Percentiles rank a stretch among this genome's conserved stretches.
phyloP scores from a whole-genome alignment of 2,113 vertebrate species.

The Guaruba guarouba region DNA sequence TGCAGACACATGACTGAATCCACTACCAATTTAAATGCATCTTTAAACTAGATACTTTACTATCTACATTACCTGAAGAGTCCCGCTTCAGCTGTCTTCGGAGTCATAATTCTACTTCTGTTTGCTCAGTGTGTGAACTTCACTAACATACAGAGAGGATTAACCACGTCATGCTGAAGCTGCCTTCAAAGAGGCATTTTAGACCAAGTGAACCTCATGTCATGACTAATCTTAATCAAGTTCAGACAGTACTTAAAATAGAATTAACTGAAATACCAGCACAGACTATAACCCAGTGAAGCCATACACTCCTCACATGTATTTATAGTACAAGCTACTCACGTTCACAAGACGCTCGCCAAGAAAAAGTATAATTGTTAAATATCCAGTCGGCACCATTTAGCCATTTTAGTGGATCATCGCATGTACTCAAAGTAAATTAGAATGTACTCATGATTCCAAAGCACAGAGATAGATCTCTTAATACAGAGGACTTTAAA shows the following conservation, averaged over 20 bases:
- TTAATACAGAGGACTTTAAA: background rate
- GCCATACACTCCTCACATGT: background rate
- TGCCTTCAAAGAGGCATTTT: background rate
- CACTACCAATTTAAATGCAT: background rate
- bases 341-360: background rate
- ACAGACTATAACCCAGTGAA: background rate
- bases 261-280: conserved; percentile 25
- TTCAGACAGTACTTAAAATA: conserved; percentile 43
- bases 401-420: background rate
- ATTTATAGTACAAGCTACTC: background rate
- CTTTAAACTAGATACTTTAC: background rate
- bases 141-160: background rate
- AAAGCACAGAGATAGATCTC: background rate
- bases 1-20: background rate
- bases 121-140: background rate
- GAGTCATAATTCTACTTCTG: background rate
- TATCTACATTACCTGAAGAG: background rate
- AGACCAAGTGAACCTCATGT: background rate
- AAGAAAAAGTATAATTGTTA: background rate
- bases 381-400: background rate
- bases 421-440: background rate
- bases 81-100: background rate
- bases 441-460: background rate
- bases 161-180: background rate
- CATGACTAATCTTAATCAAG: conserved; percentile 37